Evolutionary conservation across 2,797 vertebrate genomes (phyloP).

Genomic region (Lacerta viridis): DNA sequence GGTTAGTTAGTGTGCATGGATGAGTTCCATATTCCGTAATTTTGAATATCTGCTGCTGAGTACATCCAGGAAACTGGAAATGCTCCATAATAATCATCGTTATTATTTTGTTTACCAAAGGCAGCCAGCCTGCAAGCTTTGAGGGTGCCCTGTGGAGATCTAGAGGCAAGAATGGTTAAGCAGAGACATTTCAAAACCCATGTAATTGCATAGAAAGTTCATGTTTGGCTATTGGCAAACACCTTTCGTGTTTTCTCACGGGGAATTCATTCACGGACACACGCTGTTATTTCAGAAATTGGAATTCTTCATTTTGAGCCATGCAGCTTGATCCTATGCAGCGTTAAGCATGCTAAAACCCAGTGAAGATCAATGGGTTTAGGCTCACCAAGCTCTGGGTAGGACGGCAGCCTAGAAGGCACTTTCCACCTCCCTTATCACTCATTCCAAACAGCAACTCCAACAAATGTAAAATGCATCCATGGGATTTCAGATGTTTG

Average conservation of each 20-base stretch:
- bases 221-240: rapidly evolving
- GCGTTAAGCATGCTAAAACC: constrained; percentile 1
- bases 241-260: neutral
- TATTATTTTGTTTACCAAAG: constrained; percentile 53
- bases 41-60: constrained; percentile 38
- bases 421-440: neutral
- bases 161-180: neutral
- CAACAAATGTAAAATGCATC: constrained; percentile 18
- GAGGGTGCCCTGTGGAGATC: constrained; percentile 19
- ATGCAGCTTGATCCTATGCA: neutral
- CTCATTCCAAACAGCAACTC: neutral
- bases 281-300: neutral
- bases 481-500: neutral
- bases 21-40: constrained; percentile 27
- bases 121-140: constrained; percentile 33
- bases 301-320: neutral
- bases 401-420: neutral
- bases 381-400: neutral
- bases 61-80: constrained; percentile 33
- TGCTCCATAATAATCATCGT: constrained; percentile 27
- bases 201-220: neutral
- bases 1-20: neutral
- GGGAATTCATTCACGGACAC: neutral
- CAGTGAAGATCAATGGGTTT: constrained; percentile 1
- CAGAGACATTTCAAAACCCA: constrained; percentile 29